Conservation (phyloP, 2,888 invertebrate genomes). For the Drosophila borealis region DNA sequence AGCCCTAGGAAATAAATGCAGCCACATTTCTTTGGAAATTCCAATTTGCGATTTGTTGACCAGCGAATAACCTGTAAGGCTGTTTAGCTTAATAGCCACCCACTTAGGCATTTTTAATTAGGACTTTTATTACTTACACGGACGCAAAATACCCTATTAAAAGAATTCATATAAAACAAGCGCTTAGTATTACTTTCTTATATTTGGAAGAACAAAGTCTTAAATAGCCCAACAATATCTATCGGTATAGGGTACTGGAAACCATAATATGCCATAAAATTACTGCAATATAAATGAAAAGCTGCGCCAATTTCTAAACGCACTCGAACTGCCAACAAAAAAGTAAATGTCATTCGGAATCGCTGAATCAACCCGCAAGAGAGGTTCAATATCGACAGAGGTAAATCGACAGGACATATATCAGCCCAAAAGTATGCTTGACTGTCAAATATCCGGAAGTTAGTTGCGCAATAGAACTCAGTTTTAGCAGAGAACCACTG, state of each 20-base stretch:
- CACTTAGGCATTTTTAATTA: too few species aligned
- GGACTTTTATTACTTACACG: too few species aligned
- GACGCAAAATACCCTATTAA: background rate
- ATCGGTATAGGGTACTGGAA: background rate
- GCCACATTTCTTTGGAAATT: too few species aligned
- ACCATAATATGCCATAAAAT: conserved; percentile 1
- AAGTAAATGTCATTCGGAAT: conserved; percentile 9
- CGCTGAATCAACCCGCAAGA: conserved; percentile 10
- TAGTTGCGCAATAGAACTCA: background rate
- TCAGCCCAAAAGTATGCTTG: background rate
- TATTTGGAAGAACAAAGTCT: background rate
- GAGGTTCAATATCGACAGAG: too few species aligned
- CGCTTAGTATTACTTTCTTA: too few species aligned
- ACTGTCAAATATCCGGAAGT: background rate
- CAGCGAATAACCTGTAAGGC: background rate
- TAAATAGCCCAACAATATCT: background rate
- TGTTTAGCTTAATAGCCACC: too few species aligned
- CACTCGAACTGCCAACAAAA: conserved; percentile 6
- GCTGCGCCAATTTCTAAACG: conserved; percentile 12
- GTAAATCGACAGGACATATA: background rate
- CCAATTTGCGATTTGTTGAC: background rate
- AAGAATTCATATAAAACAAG: background rate
- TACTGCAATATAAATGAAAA: background rate
- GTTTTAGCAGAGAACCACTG: too few species aligned
- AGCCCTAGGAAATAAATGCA: too few species aligned